Base-by-base conservation (phyloP, 2,113 vertebrate species). In the Hyla sarda region DNA sequence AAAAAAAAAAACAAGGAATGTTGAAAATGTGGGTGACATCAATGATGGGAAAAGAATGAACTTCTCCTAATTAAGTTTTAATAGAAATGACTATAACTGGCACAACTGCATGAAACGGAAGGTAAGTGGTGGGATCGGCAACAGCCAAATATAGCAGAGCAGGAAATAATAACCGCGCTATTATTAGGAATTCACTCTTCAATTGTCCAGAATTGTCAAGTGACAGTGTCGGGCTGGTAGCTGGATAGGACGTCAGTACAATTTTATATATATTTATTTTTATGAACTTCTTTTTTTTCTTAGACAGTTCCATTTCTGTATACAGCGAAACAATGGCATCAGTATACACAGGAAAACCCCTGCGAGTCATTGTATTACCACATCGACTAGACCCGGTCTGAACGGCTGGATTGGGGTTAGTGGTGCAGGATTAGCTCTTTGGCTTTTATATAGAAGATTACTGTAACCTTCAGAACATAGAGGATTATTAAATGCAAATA, bases 211-310 rank as follows among this genome's bases (percentile, higher is more conserved):
- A 5, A 17, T 17, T 67, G 62, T 17, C 30, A 7, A 25, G 62
- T 32, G 62, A 34, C 41, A n/a, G 41, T 9, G 5, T 32, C n/a
- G 0, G 1, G 12, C 12, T 0, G 62, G 28, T 67, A 12, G 14
- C n/a, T 11, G n/a, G 4, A 28, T 3, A 58, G 12, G 50, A 30
- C 7, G 34, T 16, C 56, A 62, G 77, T 3, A 76, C 17, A 45
- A n/a, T 76, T 52, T 76, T 65, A 41, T n/a, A n/a, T n/a, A n/a
- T n/a, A n/a, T n/a, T n/a, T n/a, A 9, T 71, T 48, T 73, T 82
- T 50, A 69, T n/a, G 30, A 69, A 58, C 7, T 21, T 9, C 10
- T n/a, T 45, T 5, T 34, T 73, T 45, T 41, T 41, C 8, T 41
- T 41, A 41, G 3, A n/a, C 21, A 25, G 7, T 48, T 47, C 72